Evolutionary conservation across 2,888 invertebrate species (phyloP), one percentile per base, ranked within the genome.

Genomic region (Melinopterus prodromus): DNA sequence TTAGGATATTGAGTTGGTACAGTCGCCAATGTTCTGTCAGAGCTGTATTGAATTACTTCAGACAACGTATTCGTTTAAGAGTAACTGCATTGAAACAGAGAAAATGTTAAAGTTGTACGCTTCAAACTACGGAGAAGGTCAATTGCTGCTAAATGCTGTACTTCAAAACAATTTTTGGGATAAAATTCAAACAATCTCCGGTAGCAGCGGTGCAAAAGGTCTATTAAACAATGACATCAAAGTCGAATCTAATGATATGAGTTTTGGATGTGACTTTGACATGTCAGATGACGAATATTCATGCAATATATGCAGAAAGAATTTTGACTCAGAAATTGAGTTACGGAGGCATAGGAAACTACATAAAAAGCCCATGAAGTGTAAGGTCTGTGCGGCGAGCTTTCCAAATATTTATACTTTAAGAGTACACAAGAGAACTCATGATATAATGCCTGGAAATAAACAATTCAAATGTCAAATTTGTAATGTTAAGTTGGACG

Each of bases 21-120:
- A 7, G 6, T 74, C 74, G 14, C 36, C 74, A 12, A n/a, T 74
- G n/a, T n/a, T 74, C 15, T 74, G 74, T n/a, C 15, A 15, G 35
- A 74, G 37, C 36, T 74, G 74, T 35, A 12, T 35, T 4, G 74
- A 74, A 36, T 74, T 74, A 74, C 74, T 74, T n/a, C 74, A 37
- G 14, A 35, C 74, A 2, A n/a, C 74, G 2, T 74, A 74, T 74
- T 74, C 37, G 37, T 74, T 74, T 36, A 74, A 74, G 15, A 36
- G 36, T 7, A 74, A 5, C 37, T 74, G 74, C 26, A n/a, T 74
- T 35, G 74, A 74, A 36, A 74, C 74, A 7, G 74, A 74, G n/a
- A 35, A 37, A 12, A 12, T 74, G 35, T 36, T 74, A 35, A 74
- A 74, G 37, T 12, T 37, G 12, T 74, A 74, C 74, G 37, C 37